Conservation (phyloP, 2,888 invertebrate genomes). For the Notocelia uddmanniana region DNA sequence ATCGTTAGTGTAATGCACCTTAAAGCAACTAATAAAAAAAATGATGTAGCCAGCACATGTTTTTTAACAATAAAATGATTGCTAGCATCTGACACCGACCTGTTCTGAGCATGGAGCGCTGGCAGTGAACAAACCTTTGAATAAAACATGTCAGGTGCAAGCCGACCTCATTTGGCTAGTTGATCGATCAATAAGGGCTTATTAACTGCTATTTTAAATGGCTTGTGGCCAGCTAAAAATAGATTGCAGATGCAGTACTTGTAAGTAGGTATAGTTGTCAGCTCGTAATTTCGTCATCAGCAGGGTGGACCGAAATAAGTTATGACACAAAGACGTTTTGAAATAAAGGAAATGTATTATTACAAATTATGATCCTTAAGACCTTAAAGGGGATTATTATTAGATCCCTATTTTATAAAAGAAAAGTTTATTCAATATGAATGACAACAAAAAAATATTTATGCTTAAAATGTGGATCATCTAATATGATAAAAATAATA, state of each 20-base stretch:
- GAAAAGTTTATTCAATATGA: not conserved
- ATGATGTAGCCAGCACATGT: conserved; percentile 36
- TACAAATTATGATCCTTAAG: not conserved
- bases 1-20: not conserved
- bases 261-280: conserved; percentile 40
- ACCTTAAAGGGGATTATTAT: not conserved
- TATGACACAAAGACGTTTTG: conserved; percentile 39
- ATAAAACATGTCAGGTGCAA: conserved; percentile 43
- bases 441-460: not conserved
- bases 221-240: conserved; percentile 41
- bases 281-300: conserved; percentile 35
- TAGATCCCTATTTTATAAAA: not conserved
- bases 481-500: too few relatives aligned
- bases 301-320: conserved; percentile 40
- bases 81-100: conserved; percentile 18
- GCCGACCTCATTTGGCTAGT: conserved; percentile 39
- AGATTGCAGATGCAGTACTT: conserved; percentile 17
- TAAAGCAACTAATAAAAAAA: conserved; percentile 9
- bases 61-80: conserved; percentile 40
- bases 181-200: conserved; percentile 42
- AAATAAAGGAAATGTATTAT: not conserved
- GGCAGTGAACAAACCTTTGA: conserved; percentile 31
- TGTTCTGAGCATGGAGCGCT: conserved; percentile 11
- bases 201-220: conserved; percentile 45
- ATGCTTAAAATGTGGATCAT: not conserved